phyloP scores from a whole-genome alignment of 2,888 invertebrate species.

The Acanthococcus lagerstroemiae region DNA sequence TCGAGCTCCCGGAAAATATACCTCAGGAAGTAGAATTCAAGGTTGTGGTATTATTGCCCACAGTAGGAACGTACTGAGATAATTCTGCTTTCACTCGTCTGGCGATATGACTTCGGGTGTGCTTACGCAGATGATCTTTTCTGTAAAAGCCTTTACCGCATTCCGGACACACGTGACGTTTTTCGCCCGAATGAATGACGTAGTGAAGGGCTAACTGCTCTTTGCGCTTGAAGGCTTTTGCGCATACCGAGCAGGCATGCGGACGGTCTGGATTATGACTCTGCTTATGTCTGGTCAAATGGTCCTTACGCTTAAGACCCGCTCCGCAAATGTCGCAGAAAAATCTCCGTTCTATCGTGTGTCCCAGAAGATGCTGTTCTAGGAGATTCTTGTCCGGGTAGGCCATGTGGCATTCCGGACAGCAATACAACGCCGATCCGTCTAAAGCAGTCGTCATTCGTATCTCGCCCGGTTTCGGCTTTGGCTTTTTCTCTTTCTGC shows the following conservation, averaged over 20 bases:
- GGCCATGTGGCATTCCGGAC: slow-evolving; percentile 82
- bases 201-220: slow-evolving; percentile 80
- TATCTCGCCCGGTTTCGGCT: slow-evolving; percentile 75
- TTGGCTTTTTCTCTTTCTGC: slow-evolving; percentile 57
- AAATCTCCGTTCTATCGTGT: slow-evolving; percentile 72
- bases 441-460: slow-evolving; percentile 51
- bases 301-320: slow-evolving; percentile 76
- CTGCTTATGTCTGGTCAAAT: slow-evolving; percentile 74
- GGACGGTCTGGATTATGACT: slow-evolving; percentile 82
- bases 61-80: slow-evolving; percentile 35
- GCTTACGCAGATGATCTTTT: slow-evolving; percentile 70
- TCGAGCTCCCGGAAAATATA: slow-evolving; percentile 44
- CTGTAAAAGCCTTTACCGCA: slow-evolving; percentile 61
- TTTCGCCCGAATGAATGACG: slow-evolving; percentile 82
- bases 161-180: slow-evolving; percentile 74
- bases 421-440: slow-evolving; percentile 74
- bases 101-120: slow-evolving; percentile 66
- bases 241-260: slow-evolving; percentile 75
- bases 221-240: slow-evolving; percentile 76
- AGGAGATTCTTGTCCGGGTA: slow-evolving; percentile 73
- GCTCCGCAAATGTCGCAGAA: slow-evolving; percentile 85
- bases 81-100: slow-evolving; percentile 60
- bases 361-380: slow-evolving; percentile 77
- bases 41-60: not conserved
- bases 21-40: slow-evolving; percentile 42